These are phyloP conservation scores for Oncopeltus fasciatus DNA, from an alignment of 1,140 invertebrate genomes.

Conservation along the genomic window DNA sequence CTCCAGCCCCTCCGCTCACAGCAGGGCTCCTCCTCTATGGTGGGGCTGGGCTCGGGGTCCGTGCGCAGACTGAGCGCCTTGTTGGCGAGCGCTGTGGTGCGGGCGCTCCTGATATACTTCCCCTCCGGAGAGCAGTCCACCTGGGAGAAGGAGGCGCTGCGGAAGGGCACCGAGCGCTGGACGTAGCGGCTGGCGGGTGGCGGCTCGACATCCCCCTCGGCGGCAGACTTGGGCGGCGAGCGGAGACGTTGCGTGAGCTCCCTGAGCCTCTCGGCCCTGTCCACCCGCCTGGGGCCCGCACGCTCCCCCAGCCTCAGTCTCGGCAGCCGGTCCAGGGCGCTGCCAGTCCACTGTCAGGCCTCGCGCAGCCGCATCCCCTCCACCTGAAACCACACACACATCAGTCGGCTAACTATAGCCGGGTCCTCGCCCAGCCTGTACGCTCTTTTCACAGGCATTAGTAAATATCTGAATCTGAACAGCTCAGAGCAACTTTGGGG, in stretches of 20 bases:
- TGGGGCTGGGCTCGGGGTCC: neutral
- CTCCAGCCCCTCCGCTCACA: neutral
- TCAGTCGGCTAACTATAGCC: too few relatives aligned
- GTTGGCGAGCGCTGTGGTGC: constrained; percentile 7
- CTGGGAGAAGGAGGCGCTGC: constrained; percentile 71
- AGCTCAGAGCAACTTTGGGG: too few relatives aligned
- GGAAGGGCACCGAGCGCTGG: constrained; percentile 45
- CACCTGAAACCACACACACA: neutral
- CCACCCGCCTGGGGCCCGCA: constrained; percentile 47
- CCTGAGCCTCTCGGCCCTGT: constrained; percentile 51
- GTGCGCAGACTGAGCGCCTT: constrained; percentile 18
- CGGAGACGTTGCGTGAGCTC: constrained; percentile 47
- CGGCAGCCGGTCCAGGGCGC: constrained; percentile 51
- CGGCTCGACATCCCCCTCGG: constrained; percentile 29
- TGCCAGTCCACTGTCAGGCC: neutral
- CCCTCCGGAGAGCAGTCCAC: constrained; percentile 45
- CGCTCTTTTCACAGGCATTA: too few relatives aligned
- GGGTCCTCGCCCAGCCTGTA: too few relatives aligned
- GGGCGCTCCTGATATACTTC: constrained; percentile 27
- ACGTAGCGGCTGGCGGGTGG: constrained; percentile 41
- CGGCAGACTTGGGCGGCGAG: constrained; percentile 29
- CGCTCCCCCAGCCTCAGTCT: constrained; percentile 57
- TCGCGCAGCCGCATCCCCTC: neutral
- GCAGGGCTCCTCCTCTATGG: neutral
- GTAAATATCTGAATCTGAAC: too few relatives aligned